These are phyloP conservation scores for Thecophora atra DNA, from an alignment of 2,888 invertebrate species.

Conservation along the genomic window DNA sequence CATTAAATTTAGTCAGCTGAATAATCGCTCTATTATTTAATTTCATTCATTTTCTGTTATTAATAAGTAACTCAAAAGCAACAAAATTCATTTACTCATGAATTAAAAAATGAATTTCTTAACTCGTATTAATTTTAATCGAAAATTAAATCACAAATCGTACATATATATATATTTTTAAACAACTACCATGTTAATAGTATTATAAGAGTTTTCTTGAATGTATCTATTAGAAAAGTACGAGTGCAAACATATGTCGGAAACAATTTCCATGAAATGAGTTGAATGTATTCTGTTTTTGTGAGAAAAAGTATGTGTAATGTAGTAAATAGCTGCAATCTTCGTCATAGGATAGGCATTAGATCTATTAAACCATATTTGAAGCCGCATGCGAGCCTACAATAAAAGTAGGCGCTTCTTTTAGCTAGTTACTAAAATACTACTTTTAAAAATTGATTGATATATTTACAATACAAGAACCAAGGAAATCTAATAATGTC, in stretches of 20 bases:
- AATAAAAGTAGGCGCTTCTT: neutral
- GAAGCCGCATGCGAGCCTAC: too few relatives aligned
- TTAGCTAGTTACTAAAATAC: neutral
- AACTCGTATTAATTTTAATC: neutral
- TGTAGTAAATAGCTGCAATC: too few relatives aligned
- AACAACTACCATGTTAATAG: neutral
- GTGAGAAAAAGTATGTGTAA: neutral
- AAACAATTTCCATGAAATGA: neutral
- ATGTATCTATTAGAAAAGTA: too few relatives aligned
- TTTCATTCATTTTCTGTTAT: conserved; percentile 1
- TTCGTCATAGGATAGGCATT: too few relatives aligned
- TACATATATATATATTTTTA: conserved; percentile 24
- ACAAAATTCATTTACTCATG: neutral
- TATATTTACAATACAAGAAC: too few relatives aligned
- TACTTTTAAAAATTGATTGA: neutral
- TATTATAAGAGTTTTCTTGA: too few relatives aligned
- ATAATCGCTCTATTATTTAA: neutral
- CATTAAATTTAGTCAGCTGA: neutral
- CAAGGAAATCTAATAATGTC: too few relatives aligned
- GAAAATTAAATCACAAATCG: conserved; percentile 12
- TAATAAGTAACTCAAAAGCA: neutral
- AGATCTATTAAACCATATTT: too few relatives aligned
- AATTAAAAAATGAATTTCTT: neutral
- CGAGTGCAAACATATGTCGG: too few relatives aligned
- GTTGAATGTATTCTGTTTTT: neutral